Evolutionary conservation across 2,888 invertebrate species (phyloP).

Genomic region (Phaonia tiefii): DNA sequence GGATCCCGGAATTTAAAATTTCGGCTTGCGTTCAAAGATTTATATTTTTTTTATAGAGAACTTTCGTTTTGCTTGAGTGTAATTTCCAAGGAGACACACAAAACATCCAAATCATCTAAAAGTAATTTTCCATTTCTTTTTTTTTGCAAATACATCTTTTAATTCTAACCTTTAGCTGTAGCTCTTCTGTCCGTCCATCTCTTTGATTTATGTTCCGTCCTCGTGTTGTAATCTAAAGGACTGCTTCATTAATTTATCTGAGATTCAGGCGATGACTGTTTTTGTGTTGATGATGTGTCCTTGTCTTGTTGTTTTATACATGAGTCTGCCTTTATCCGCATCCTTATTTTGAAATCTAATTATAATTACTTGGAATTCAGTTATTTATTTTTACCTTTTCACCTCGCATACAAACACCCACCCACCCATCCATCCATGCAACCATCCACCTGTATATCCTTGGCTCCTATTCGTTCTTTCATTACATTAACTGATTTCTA

Average conservation of each 20-base stretch:
- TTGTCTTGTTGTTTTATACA: neutral
- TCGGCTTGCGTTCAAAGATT: too few species aligned
- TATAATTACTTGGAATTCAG: constrained; percentile 40
- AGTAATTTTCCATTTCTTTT: neutral
- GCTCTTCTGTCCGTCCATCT: neutral
- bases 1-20: too few species aligned
- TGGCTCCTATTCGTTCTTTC: neutral
- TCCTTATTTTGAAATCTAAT: constrained; percentile 35
- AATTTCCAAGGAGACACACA: neutral
- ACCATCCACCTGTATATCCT: neutral
- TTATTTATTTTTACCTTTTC: constrained; percentile 24
- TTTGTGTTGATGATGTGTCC: neutral
- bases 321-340: neutral
- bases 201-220: neutral
- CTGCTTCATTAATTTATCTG: constrained; percentile 11
- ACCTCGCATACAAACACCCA: neutral
- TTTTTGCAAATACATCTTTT: constrained; percentile 6
- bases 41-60: too few species aligned
- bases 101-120: neutral
- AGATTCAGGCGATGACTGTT: neutral
- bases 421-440: neutral
- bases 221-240: neutral
- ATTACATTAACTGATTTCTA: neutral
- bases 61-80: neutral
- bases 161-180: constrained; percentile 13